phyloP scores from a whole-genome alignment of 2,113 vertebrate genomes.

The Nipponia nippon region DNA sequence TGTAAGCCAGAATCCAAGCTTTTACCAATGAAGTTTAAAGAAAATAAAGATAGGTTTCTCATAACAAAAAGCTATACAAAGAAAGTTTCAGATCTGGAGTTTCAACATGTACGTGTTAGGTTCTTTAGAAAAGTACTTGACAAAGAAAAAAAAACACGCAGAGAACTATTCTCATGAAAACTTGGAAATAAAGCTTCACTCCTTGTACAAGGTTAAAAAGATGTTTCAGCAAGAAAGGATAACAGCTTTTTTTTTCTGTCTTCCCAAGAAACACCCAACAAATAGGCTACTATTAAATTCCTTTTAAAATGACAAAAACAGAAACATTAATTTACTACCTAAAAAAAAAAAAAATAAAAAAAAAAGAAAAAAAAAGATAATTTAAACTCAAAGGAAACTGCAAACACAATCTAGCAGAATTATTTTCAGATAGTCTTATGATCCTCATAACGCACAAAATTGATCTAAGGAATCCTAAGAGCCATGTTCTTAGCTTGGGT shows the following conservation, averaged over 20 bases:
- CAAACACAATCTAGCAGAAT: not conserved
- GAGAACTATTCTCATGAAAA: not conserved
- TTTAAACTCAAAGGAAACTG: not conserved
- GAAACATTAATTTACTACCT: not conserved
- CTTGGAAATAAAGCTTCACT: not conserved
- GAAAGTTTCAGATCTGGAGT: not conserved
- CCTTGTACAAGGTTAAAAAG: not conserved
- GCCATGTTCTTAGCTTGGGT: not conserved
- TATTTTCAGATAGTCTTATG: not conserved
- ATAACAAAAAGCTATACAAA: not conserved
- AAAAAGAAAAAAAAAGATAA: not conserved
- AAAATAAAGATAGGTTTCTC: not conserved
- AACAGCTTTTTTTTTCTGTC: not conserved
- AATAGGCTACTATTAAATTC: not conserved
- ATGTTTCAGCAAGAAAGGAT: not conserved
- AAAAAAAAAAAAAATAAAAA: not conserved
- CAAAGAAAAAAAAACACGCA: too few species aligned
- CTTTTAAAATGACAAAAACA: not conserved
- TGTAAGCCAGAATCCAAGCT: not conserved
- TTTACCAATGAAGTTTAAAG: not conserved
- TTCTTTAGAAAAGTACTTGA: not conserved
- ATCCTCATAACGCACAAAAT: not conserved
- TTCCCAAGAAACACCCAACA: not conserved
- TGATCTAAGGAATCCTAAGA: not conserved
- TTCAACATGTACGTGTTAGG: not conserved